Conservation (phyloP, 2,888 invertebrate species). For the Amblyteles armatorius region DNA sequence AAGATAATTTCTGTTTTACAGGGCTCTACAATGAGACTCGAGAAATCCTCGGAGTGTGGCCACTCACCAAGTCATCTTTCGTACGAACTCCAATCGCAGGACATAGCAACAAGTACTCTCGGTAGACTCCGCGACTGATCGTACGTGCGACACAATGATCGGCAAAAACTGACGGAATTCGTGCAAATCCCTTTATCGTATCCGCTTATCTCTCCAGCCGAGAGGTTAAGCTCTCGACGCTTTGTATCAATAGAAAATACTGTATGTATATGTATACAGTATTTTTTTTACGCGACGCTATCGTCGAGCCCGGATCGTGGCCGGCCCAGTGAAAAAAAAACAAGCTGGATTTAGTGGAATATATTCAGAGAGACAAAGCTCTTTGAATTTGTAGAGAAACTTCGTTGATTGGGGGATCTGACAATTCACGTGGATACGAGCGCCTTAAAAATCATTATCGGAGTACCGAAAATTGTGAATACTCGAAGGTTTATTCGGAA, state of each 20-base stretch:
- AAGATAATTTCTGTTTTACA: background rate
- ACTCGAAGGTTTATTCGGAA: background rate
- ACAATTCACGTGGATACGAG: slow-evolving; percentile 10
- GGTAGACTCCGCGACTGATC: background rate
- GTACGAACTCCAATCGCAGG: background rate
- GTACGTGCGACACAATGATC: background rate
- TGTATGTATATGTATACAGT: background rate
- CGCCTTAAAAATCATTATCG: background rate
- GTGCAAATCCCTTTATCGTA: background rate
- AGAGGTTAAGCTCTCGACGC: slow-evolving; percentile 3
- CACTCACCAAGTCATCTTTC: slow-evolving; percentile 72
- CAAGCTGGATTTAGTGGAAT: background rate
- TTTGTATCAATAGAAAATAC: background rate
- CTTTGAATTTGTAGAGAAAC: background rate
- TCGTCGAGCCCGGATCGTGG: background rate
- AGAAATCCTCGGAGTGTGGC: background rate
- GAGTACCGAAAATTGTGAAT: background rate
- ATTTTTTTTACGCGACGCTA: background rate
- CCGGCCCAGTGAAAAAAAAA: background rate
- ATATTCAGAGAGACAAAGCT: background rate
- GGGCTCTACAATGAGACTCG: background rate
- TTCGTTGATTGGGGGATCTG: slow-evolving; percentile 5
- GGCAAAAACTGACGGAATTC: background rate
- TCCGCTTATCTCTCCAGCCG: background rate
- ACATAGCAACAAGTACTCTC: slow-evolving; percentile 15